phyloP scores from a whole-genome alignment of 2,888 invertebrate species.

The Euphydryas editha region DNA sequence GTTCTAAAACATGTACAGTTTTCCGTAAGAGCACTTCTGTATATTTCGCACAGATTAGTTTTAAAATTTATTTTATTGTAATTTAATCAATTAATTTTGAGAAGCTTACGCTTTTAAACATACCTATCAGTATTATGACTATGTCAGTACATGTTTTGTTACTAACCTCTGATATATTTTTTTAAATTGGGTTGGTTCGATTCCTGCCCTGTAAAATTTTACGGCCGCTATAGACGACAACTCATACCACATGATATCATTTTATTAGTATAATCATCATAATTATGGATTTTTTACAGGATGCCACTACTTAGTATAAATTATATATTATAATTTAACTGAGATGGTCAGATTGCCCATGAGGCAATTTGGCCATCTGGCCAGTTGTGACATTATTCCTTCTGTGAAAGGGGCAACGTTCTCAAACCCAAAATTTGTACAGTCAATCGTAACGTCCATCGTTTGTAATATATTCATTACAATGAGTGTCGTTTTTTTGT shows the following conservation, averaged over 20 bases:
- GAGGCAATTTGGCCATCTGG: slow-evolving; percentile 81
- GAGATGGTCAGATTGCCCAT: slow-evolving; percentile 74
- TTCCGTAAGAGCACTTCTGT: slow-evolving; percentile 83
- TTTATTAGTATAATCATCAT: slow-evolving; percentile 68
- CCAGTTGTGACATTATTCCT: slow-evolving; percentile 93
- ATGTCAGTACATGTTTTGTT: slow-evolving; percentile 84
- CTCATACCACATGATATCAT: slow-evolving; percentile 70
- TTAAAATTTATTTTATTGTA: slow-evolving; percentile 78
- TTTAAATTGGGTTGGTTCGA: slow-evolving; percentile 68
- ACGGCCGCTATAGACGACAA: slow-evolving; percentile 71
- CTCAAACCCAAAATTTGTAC: slow-evolving; percentile 81
- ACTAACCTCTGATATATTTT: slow-evolving; percentile 78
- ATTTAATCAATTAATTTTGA: slow-evolving; percentile 74
- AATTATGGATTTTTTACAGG: slow-evolving; percentile 83
- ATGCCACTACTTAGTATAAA: slow-evolving; percentile 70
- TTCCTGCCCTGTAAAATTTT: slow-evolving; percentile 50
- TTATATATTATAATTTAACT: slow-evolving; percentile 70
- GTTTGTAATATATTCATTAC: slow-evolving; percentile 83
- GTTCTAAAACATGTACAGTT: slow-evolving; percentile 85
- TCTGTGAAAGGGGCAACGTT: slow-evolving; percentile 95
- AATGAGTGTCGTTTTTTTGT: slow-evolving; percentile 89
- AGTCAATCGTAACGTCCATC: slow-evolving; percentile 82
- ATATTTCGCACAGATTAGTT: slow-evolving; percentile 83
- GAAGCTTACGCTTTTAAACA: slow-evolving; percentile 83
- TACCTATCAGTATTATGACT: slow-evolving; percentile 73